Evolutionary conservation across 2,797 vertebrate genomes (phyloP), one percentile per base, ranked within the genome.

Genomic region (Centropyge bicolor): DNA sequence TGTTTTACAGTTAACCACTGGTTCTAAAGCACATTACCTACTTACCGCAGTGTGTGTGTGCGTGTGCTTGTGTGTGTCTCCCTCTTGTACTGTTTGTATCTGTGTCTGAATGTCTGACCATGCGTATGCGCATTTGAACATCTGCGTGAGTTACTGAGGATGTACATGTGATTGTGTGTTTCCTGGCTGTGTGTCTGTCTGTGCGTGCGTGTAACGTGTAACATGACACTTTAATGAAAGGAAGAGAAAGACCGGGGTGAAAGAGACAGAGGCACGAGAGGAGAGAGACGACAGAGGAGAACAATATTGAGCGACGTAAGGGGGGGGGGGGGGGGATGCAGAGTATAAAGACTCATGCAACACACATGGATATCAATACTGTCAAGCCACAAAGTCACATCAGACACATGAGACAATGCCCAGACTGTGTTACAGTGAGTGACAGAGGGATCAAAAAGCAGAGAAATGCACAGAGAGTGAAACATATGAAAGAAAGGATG

Each of bases 181-280:
- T 80, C 35, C 71, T 71, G 76, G 31, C 12, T 64, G 36, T 69
- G 55, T 63, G 66, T 66, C 48, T 45, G 64, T 80, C 43, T 43
- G 45, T 66, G 70, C 78, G 75, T 78, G 71, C 85, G 75, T 81
- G 49, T 68, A 74, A 74, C 75, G 65, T 83, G 94, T 89, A 91
- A 95, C 71, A 84, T 67, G 91, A 95, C 80, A 94, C 93, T 90
- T 93, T 91, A 93, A 93, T 94, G 90, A 93, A 90, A 90, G 89
- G 87, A 81, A 74, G 82, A 89, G 82, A 81, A 82, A 86, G 87
- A 85, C 46, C 24, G 41, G 64, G 49, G 54, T 80, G 74, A 85
- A 87, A 82, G 73, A 90, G 86, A 80, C 65, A 67, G 68, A 79
- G 22, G 71, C 45, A 78, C 6, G n/a, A 82, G 74, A 79, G 40